Percentiles rank a stretch among this genome's conserved stretches.
Conservation (phyloP, 2,113 vertebrate genomes). For the Ctenomys sociabilis region DNA sequence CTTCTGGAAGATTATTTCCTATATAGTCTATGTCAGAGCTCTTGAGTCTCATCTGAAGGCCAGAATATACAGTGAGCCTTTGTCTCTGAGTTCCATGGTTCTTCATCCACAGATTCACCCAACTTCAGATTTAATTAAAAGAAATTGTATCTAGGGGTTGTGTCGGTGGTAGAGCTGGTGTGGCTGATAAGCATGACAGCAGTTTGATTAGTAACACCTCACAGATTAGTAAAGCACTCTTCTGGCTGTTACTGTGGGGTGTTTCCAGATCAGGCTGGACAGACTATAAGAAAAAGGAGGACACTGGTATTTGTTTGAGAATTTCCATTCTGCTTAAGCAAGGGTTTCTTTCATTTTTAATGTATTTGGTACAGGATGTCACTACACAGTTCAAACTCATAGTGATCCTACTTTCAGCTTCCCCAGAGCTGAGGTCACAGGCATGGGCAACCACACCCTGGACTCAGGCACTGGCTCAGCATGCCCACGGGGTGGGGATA, state of each 20-base stretch:
- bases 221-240: neutral
- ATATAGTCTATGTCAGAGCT: accelerated
- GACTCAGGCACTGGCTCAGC: no score
- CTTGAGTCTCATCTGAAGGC: neutral
- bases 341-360: neutral
- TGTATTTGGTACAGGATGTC: no score
- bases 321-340: neutral
- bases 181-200: neutral
- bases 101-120: neutral
- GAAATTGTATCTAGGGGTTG: neutral
- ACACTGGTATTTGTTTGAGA: neutral
- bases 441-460: no score
- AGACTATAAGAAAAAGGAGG: neutral
- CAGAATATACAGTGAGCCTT: neutral
- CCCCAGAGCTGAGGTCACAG: no score
- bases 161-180: neutral
- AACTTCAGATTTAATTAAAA: neutral
- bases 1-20: neutral
- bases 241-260: neutral
- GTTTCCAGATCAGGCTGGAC: neutral
- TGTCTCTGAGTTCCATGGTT: neutral
- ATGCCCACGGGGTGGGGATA: no score
- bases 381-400: no score
- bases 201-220: neutral
- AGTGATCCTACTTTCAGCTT: no score